A percentile compares a stretch with the other conserved stretches of the same genome.
These are phyloP conservation scores for Menidia menidia DNA, from an alignment of 2,797 vertebrate genomes.

Conservation along the genomic window DNA sequence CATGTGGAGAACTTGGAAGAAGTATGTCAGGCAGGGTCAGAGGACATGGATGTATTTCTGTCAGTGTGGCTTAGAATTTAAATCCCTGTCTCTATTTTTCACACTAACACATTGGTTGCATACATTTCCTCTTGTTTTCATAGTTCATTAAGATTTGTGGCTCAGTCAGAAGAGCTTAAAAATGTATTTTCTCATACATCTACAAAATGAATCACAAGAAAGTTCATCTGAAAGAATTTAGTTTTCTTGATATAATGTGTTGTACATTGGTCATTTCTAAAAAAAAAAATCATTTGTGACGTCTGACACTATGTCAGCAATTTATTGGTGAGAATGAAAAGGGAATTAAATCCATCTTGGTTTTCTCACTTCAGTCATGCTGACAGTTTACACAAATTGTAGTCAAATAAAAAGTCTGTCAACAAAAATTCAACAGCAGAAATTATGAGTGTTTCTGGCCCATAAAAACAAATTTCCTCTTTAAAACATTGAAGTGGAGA, in stretches of 20 bases:
- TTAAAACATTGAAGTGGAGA: not conserved
- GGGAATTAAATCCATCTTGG: not conserved
- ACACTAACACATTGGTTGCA: conserved; percentile 36
- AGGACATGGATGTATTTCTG: conserved; percentile 34
- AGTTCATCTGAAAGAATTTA: not conserved
- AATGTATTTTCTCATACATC: not conserved
- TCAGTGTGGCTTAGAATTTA: conserved; percentile 20
- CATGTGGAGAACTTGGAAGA: conserved; percentile 34
- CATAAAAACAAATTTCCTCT: not conserved
- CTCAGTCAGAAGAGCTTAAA: not conserved
- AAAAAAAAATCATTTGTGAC: not conserved
- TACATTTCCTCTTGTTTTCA: not conserved
- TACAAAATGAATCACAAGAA: not conserved
- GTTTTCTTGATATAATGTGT: not conserved
- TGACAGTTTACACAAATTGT: not conserved
- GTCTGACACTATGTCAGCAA: not conserved
- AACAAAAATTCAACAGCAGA: not conserved
- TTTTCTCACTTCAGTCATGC: not conserved
- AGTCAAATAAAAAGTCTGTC: not conserved
- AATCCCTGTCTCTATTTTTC: conserved; percentile 18
- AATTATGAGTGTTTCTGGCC: not conserved
- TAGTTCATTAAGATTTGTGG: not conserved
- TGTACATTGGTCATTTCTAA: too few relatives aligned
- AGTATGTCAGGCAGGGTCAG: conserved; percentile 11
- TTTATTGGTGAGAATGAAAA: too few relatives aligned